Percentiles rank a stretch among this genome's conserved stretches.
phyloP scores from a whole-genome alignment of 2,888 invertebrate species.

The Melieria picta region DNA sequence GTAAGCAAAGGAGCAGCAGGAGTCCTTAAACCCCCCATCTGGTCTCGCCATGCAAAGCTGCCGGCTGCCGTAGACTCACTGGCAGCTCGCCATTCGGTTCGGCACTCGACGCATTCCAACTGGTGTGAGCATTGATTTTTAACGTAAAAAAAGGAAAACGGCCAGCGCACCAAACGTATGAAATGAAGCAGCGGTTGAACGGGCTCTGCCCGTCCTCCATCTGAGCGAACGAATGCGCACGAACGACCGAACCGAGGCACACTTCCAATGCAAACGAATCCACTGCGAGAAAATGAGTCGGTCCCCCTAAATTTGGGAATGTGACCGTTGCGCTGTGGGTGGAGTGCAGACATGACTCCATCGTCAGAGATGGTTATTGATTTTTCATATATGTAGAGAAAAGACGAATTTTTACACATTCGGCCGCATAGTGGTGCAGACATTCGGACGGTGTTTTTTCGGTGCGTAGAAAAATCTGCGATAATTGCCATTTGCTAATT shows the following conservation, averaged over 20 bases:
- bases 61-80: no score
- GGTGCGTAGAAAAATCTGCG: neutral
- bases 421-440: constrained; percentile 27
- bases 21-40: no score
- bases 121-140: constrained; percentile 45
- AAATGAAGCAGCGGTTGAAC: no score
- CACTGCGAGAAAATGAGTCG: constrained; percentile 9
- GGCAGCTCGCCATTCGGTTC: no score
- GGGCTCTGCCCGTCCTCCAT: no score
- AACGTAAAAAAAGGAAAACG: neutral
- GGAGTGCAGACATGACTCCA: constrained; percentile 36
- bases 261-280: constrained; percentile 37
- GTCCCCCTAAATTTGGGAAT: constrained; percentile 26
- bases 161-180: no score
- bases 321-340: constrained; percentile 26
- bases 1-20: no score
- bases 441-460: constrained; percentile 30
- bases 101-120: no score
- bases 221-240: constrained; percentile 10
- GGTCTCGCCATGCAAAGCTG: no score
- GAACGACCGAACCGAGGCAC: constrained; percentile 12
- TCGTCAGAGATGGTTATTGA: constrained; percentile 53
- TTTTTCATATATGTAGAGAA: constrained; percentile 54
- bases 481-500: constrained; percentile 8
- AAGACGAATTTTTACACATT: constrained; percentile 42